Evolutionary conservation across 1,140 invertebrate species (phyloP).

Genomic region (Drosophila rhopaloa): DNA sequence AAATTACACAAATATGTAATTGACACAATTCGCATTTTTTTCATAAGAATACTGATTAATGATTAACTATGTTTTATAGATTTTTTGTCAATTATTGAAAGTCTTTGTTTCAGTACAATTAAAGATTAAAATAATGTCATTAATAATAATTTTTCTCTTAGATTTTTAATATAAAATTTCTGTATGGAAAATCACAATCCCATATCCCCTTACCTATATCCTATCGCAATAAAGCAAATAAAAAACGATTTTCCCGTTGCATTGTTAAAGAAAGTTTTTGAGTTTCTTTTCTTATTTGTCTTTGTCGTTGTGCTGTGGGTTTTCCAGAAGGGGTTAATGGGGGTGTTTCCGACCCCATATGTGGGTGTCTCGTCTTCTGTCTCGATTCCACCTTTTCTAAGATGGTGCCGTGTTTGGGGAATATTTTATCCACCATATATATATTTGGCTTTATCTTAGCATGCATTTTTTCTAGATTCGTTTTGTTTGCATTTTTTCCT

Average conservation of each 20-base stretch:
- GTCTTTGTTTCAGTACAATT: too few species aligned
- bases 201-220: not conserved
- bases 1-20: not conserved
- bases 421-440: too few species aligned
- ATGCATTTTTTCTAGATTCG: not conserved
- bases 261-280: constrained; percentile 8
- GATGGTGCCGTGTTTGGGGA: not conserved
- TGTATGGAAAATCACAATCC: too few species aligned
- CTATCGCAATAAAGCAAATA: not conserved
- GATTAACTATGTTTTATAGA: too few species aligned
- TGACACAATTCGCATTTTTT: too few species aligned
- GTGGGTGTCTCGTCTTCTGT: not conserved
- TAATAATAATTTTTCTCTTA: too few species aligned
- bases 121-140: too few species aligned
- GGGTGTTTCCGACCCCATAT: not conserved
- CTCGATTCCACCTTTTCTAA: not conserved
- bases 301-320: not conserved
- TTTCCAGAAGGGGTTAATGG: not conserved
- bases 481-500: constrained; percentile 19
- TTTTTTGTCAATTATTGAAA: too few species aligned
- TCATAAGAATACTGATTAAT: too few species aligned
- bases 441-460: not conserved
- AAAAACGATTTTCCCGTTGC: constrained; percentile 11
- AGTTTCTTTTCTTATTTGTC: constrained; percentile 16
- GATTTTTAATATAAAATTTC: too few species aligned